Base-by-base conservation (phyloP, 2,113 vertebrate species). In the Pygoscelis antarcticus region DNA sequence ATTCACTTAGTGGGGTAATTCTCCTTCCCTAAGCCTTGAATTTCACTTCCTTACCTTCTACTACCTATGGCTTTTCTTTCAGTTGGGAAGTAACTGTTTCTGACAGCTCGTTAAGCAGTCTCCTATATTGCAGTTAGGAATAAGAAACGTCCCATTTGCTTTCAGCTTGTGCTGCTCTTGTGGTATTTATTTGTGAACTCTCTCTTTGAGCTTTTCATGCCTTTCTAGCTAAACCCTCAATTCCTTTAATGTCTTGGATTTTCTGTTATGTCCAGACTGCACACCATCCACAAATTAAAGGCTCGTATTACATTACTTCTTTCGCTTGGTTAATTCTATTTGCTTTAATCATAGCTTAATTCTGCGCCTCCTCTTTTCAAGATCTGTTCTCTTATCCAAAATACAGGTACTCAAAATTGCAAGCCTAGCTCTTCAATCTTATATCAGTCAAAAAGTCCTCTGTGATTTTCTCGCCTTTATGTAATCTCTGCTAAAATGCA, bases 331-430 rank as follows among this genome's bases (percentile, higher is more conserved):
- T 89, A 96, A 93, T 89, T 93, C 69, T 68, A 36, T 82, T 91
- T 91, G 17, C 89, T 94, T 95, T 92, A 95, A 91, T 96, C 80
- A 84, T 38, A 55, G 72, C 38, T 89, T 93, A 95, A 85, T 82
- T 91, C 55, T 61, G 10, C 44, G 25, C 30, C 69, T 75, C 32
- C 6, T 78, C 26, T 66, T 92, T 91, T 81, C 55, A 95, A 89
- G 77, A 60, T 68, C 32, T 68, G 25, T 80, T 80, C 16, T 70
- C 23, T 75, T 64, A 89, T 34, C 44, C 32, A 71, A 89, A 52
- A 68, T 9, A 62, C 11, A 84, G n/a, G 25, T 68, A 79, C 32
- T 40, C 38, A 91, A 64, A 91, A 89, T 16, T 89, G 27, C 22
- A 87, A 89, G 36, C 34, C 68, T 57, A 38, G 49, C 14, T 54